A percentile compares a stretch with the other conserved stretches of the same genome.
Conservation (phyloP, 2,888 invertebrate genomes). For the Scaptomyza flava region DNA sequence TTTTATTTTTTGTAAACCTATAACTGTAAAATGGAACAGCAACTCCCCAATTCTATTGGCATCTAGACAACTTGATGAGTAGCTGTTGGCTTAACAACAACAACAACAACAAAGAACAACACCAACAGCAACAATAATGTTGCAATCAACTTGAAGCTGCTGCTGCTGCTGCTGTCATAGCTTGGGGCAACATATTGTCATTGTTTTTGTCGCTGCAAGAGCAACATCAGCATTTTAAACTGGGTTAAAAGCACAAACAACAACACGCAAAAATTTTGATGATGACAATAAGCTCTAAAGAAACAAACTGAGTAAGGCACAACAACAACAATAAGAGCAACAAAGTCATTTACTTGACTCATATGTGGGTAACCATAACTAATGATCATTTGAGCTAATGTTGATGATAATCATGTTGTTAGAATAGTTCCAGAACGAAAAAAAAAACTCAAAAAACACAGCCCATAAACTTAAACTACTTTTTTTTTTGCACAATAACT, state of each 20-base stretch:
- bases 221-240: conserved; percentile 53
- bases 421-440: conserved; percentile 22
- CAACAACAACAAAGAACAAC: conserved; percentile 3
- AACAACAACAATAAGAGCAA: conserved; percentile 3
- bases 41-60: conserved; percentile 56
- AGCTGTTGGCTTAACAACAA: conserved; percentile 39
- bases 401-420: conserved; percentile 30
- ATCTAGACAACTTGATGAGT: conserved; percentile 52
- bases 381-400: conserved; percentile 30
- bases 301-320: conserved; percentile 43
- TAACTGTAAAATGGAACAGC: conserved; percentile 31
- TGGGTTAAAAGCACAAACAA: conserved; percentile 64
- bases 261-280: conserved; percentile 58
- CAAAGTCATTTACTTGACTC: conserved; percentile 35
- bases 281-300: conserved; percentile 51
- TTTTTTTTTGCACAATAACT: conserved; percentile 24
- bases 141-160: conserved; percentile 41
- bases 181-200: conserved; percentile 47
- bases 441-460: conserved; percentile 6
- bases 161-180: conserved; percentile 39
- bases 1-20: conserved; percentile 5
- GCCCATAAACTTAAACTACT: conserved; percentile 17
- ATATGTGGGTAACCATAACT: conserved; percentile 45
- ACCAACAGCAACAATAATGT: conserved; percentile 31
- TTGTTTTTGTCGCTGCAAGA: conserved; percentile 46